Conservation (phyloP, 2,888 invertebrate species). For the Epinotia brunnichana region DNA sequence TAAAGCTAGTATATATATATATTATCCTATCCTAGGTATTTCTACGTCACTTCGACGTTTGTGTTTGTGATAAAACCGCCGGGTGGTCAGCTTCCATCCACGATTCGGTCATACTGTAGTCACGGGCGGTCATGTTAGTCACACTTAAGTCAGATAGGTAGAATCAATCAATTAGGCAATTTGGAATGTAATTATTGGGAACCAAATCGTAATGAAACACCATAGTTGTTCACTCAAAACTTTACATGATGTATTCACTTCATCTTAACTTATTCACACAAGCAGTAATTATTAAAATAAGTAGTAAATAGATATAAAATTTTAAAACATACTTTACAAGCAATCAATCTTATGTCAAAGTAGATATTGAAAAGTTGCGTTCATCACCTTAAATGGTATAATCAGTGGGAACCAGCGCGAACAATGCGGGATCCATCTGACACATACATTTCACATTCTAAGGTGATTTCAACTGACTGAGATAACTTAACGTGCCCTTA, state of each 20-base stretch:
- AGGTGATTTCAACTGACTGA: neutral
- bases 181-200: too few relatives aligned
- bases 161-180: too few relatives aligned
- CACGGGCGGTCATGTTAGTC: too few relatives aligned
- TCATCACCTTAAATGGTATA: slow-evolving; percentile 15
- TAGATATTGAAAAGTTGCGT: slow-evolving; percentile 14
- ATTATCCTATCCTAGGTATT: too few relatives aligned
- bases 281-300: neutral
- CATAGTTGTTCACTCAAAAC: neutral
- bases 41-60: too few relatives aligned
- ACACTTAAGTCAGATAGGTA: too few relatives aligned
- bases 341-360: slow-evolving; percentile 5
- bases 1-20: too few relatives aligned
- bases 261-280: neutral
- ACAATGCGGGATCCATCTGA: too few relatives aligned
- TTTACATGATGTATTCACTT: neutral
- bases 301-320: slow-evolving; percentile 1
- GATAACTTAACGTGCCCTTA: too few relatives aligned
- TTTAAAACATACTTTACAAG: slow-evolving; percentile 18
- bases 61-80: too few relatives aligned
- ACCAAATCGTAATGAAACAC: neutral
- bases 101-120: too few relatives aligned
- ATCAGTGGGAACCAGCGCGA: neutral
- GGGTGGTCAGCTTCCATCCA: too few relatives aligned
- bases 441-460: neutral